Evolutionary conservation across 1,140 invertebrate genomes (phyloP).

Genomic region (Saxidomus purpurata): DNA sequence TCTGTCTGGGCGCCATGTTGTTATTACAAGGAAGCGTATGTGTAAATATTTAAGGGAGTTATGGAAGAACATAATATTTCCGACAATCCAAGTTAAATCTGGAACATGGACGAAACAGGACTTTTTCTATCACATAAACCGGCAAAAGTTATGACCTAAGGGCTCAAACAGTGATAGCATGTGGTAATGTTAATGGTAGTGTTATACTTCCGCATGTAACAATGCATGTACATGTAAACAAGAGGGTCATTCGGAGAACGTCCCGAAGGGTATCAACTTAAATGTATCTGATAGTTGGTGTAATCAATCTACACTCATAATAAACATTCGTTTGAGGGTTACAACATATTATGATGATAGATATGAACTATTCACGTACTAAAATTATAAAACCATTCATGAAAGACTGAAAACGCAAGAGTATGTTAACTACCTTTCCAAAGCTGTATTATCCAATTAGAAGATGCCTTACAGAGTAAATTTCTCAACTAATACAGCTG

Average conservation of each 20-base stretch:
- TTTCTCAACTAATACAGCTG: no score
- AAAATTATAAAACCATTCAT: no score
- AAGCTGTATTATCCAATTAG: no score
- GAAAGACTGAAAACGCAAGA: no score
- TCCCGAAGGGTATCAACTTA: neutral
- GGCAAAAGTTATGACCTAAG: no score
- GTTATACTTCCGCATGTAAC: conserved; percentile 43
- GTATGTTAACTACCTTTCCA: no score
- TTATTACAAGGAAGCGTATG: neutral
- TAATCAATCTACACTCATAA: no score
- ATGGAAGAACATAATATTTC: neutral
- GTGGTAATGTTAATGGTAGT: conserved; percentile 11
- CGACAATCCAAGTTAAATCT: neutral
- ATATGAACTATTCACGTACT: no score
- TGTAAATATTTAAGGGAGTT: neutral
- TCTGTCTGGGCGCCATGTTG: neutral
- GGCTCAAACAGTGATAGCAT: neutral
- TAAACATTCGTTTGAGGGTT: no score
- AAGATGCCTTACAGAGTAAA: no score
- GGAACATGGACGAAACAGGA: neutral
- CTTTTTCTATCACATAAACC: no score
- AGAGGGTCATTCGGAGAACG: conserved; percentile 26
- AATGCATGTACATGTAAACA: conserved; percentile 28
- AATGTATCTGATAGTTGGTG: neutral
- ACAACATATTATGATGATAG: no score